Conservation (phyloP, 1,140 invertebrate species). For the Drosophila azteca region DNA sequence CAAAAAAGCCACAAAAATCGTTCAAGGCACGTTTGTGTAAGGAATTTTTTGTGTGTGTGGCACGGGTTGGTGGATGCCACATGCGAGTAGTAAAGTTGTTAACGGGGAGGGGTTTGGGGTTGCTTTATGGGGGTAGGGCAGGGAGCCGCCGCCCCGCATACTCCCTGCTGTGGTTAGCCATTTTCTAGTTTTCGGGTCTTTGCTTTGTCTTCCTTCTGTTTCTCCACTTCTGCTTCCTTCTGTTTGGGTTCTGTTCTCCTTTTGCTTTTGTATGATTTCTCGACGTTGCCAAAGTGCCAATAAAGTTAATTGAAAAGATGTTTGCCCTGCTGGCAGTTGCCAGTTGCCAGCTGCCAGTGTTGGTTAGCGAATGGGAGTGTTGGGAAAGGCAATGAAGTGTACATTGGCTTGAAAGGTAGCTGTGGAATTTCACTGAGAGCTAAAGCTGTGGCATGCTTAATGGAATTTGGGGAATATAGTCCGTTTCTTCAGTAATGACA, state of each 20-base stretch:
- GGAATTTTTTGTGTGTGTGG: constrained; percentile 27
- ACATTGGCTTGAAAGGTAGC: no score
- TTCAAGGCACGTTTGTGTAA: constrained; percentile 78
- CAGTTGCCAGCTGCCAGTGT: constrained; percentile 1
- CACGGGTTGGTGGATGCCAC: neutral
- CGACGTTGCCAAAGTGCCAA: constrained; percentile 20
- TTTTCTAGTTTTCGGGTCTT: constrained; percentile 55
- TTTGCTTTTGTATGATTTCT: constrained; percentile 52
- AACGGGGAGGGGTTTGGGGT: constrained; percentile 1
- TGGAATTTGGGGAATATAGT: no score
- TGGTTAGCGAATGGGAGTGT: constrained; percentile 14
- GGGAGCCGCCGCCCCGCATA: no score
- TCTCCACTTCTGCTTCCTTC: constrained; percentile 6
- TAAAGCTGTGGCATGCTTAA: no score
- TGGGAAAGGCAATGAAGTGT: neutral
- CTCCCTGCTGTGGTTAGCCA: constrained; percentile 55
- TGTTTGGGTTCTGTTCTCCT: constrained; percentile 33
- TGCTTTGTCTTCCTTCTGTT: no score
- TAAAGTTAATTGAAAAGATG: constrained; percentile 62
- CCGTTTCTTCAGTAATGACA: no score
- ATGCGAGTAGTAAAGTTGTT: constrained; percentile 47
- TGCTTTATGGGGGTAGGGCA: neutral
- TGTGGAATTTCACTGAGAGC: no score
- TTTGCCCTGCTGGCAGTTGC: neutral
- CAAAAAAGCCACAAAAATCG: constrained; percentile 82